These are phyloP conservation scores for Platysternon megacephalum DNA, from an alignment of 2,113 vertebrate species.

Conservation along the genomic window DNA sequence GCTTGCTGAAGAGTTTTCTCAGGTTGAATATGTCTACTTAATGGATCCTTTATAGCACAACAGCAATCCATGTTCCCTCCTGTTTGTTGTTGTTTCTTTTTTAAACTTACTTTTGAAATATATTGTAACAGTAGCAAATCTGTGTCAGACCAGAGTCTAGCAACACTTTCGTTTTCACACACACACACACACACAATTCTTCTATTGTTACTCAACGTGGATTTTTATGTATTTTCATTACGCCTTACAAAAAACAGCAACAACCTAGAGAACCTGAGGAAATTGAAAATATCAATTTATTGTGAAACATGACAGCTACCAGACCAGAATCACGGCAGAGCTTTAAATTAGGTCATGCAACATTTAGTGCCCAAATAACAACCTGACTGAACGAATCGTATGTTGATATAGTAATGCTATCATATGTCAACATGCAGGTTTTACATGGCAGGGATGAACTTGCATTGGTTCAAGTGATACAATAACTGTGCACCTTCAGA, in stretches of 20 bases:
- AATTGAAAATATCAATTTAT: neutral
- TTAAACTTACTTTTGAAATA: conserved; percentile 28
- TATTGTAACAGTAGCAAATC: conserved; percentile 12
- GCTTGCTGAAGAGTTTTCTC: conserved; percentile 45
- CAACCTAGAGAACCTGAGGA: neutral
- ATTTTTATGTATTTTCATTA: neutral
- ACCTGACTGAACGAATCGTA: conserved; percentile 28
- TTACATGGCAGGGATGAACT: conserved; percentile 37
- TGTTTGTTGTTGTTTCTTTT: conserved; percentile 9
- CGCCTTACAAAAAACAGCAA: neutral
- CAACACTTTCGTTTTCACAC: neutral
- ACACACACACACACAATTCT: neutral
- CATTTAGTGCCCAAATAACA: neutral
- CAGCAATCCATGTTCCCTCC: conserved; percentile 25
- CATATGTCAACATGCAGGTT: conserved; percentile 1
- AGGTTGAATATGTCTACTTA: conserved; percentile 17
- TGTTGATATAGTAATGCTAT: conserved; percentile 27
- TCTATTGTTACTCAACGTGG: neutral
- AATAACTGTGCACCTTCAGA: neutral
- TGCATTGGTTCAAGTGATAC: neutral
- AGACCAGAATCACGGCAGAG: neutral
- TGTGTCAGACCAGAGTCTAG: neutral
- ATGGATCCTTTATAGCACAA: neutral
- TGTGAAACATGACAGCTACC: neutral
- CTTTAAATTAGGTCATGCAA: neutral